phyloP scores from a whole-genome alignment of 2,797 vertebrate genomes.

The Aeoliscus strigatus region DNA sequence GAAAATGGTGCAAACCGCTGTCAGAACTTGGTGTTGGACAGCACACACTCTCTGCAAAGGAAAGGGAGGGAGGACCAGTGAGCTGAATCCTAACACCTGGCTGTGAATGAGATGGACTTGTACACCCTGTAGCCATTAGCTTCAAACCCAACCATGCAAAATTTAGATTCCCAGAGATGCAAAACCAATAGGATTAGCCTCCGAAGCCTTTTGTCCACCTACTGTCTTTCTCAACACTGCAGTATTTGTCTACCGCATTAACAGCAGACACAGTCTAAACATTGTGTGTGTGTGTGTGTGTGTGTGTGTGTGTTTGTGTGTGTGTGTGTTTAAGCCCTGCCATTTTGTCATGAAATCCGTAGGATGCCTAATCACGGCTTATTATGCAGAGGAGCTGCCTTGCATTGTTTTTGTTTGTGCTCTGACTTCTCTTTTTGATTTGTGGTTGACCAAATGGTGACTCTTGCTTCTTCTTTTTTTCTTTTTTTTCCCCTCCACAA shows the following conservation, averaged over 20 bases:
- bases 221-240: slow-evolving; percentile 30
- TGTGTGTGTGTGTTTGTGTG: background rate
- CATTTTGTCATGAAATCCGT: slow-evolving; percentile 29
- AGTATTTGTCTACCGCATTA: slow-evolving; percentile 18
- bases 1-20: slow-evolving; percentile 43
- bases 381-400: slow-evolving; percentile 34
- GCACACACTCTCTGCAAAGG: slow-evolving; percentile 34
- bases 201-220: slow-evolving; percentile 46
- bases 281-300: background rate
- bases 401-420: slow-evolving; percentile 48
- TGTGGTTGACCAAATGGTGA: slow-evolving; percentile 32
- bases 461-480: slow-evolving; percentile 55
- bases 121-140: slow-evolving; percentile 49
- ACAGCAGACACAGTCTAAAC: slow-evolving; percentile 23
- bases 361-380: slow-evolving; percentile 38
- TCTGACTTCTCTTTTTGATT: slow-evolving; percentile 31
- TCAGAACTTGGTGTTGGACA: slow-evolving; percentile 39
- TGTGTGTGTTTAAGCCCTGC: too few species aligned
- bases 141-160: slow-evolving; percentile 39
- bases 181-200: slow-evolving; percentile 55
- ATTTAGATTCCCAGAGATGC: slow-evolving; percentile 55
- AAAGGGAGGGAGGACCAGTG: slow-evolving; percentile 40
- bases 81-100: slow-evolving; percentile 69
- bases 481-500: too few species aligned
- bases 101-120: slow-evolving; percentile 66